Base-by-base conservation (phyloP, 64 coral and sea anemone genomes). In the Dendronephthya gigantea region DNA sequence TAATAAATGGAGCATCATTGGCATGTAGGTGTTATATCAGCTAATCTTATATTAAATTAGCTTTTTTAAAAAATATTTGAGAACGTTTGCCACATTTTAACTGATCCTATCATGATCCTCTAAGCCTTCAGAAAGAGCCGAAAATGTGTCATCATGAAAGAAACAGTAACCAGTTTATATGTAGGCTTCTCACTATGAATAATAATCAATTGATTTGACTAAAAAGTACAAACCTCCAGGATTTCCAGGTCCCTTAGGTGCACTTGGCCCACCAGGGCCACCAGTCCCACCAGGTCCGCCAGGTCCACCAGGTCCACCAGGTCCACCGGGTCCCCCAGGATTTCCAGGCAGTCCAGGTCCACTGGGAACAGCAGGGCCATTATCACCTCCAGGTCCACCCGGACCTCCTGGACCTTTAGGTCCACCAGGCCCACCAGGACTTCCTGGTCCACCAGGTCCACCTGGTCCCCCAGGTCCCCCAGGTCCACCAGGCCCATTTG, bases 231-330 rank as follows among this genome's bases (percentile, higher is more conserved):
- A 6, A 45, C 41, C 41, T 45, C 41, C 41, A 45, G 41, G 41
- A 45, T 45, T 45, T 45, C 41, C 84, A 22, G 58, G 58, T 45
- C 88, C 88, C 9, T 85, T 82, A 0, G 94, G 94, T 84, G 50
- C 62, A 30, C 82, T 81, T 0, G 91, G 91, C 40, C 65, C 84
- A 74, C 34, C 9, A 23, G 89, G 89, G 12, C 33, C 72, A 32
- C 40, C 87, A 43, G 91, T 87, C 50, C 84, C 40, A 65, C 62
- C 83, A 38, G 91, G 83, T 7, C 29, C 79, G 6, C 7, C 17
- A 40, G 91, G 91, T 33, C 87, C 91, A 48, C 58, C 84, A 1
- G 87, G 75, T 11, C 0, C 33, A 25, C 87, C 49, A 30, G 87
- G 75, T 1, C 23, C 81, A 22, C 56, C 32, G 36, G 87, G 76